phyloP scores from a whole-genome alignment of 2,113 vertebrate species.

The Mionectes macconnelli region DNA sequence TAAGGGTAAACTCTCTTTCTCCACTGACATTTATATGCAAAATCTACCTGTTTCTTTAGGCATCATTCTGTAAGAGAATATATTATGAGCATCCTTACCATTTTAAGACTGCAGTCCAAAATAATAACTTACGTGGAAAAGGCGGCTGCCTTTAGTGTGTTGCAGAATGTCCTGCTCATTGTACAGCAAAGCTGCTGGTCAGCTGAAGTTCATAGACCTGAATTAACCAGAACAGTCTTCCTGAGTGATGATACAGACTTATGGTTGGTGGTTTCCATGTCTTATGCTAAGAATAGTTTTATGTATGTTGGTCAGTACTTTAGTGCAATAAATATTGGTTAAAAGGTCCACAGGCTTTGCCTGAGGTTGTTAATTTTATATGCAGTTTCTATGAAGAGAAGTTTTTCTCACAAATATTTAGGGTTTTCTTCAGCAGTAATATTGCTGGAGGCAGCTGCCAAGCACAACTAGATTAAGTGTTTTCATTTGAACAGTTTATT shows the following conservation, averaged over 20 bases:
- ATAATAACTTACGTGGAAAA: background rate
- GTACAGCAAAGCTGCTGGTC: background rate
- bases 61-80: background rate
- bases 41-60: background rate
- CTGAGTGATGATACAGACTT: background rate
- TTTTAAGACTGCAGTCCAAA: background rate
- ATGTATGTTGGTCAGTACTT: background rate
- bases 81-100: background rate
- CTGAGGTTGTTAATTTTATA: background rate
- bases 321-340: background rate
- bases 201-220: background rate
- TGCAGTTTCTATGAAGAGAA: background rate
- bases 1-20: background rate
- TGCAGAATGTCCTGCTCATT: accelerated
- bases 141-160: no score
- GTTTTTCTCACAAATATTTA: background rate
- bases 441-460: conserved; percentile 11
- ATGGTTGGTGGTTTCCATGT: background rate
- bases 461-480: background rate
- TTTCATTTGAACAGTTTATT: conserved; percentile 34
- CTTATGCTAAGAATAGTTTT: background rate
- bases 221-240: background rate
- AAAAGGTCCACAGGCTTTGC: background rate
- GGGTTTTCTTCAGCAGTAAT: background rate
- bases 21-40: background rate